Evolutionary conservation across 2,888 invertebrate genomes (phyloP), one percentile per base, ranked within the genome.

Genomic region (Drosophila anomalata): DNA sequence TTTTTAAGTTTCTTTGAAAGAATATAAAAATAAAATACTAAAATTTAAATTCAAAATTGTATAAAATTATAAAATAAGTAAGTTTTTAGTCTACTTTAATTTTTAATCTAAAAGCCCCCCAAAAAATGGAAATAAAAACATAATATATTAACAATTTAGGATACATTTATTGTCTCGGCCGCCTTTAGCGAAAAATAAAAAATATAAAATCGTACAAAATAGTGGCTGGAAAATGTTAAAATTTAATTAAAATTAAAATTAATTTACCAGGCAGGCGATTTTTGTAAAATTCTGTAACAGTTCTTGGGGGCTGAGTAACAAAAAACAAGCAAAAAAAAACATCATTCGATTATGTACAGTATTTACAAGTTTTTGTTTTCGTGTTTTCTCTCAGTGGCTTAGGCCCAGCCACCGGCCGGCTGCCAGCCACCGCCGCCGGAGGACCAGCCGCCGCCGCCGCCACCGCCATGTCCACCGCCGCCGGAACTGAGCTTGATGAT

Each of bases 381-480:
- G n/a, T n/a, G 2, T 36, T 36, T 36, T 36, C 36, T 36, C 36
- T 36, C 36, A 36, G 36, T 36, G 14, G 48, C 11, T 77, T 77
- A 90, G 59, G 89, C 90, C 90, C 89, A 90, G n/a, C 88, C 89
- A 1, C 88, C 84, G 50, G 88, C 73, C 33, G 89, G 88, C 36
- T 86, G 87, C 88, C 89, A 88, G 11, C 87, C 88, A 7, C 86
- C 80, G 2, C 87, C 63, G 3, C 63, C 62, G 3, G 63, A 62
- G 1, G 63, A 63, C 42, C 63, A 62, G 20, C 62, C 63, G 0
- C 88, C 76, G 2, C 69, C 69, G 9, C 77, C 72, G 8, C 73
- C 71, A 0, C 72, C 72, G 1, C 79, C 79, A 2, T 62, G 62
- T 2, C 82, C 81, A 2, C 72, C 72, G 4, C 72, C 72, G 4